phyloP scores from a whole-genome alignment of 2,113 vertebrate genomes.

The Picathartes gymnocephalus region DNA sequence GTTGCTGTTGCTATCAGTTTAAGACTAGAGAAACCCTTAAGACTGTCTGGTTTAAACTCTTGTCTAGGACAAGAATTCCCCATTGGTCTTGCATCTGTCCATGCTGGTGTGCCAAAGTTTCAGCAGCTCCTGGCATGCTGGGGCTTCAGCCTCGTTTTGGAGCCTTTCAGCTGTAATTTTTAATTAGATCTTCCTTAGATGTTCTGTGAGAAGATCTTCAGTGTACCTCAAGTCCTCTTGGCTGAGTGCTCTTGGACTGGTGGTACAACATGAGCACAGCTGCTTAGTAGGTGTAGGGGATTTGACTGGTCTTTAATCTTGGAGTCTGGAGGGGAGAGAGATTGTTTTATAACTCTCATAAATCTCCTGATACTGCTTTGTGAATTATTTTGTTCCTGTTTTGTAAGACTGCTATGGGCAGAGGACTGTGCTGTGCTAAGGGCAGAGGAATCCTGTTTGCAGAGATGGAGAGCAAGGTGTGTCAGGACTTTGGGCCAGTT shows the following conservation, averaged over 20 bases:
- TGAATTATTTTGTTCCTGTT: background rate
- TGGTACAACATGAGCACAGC: background rate
- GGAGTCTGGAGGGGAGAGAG: background rate
- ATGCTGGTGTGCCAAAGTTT: background rate
- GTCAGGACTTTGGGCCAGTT: background rate
- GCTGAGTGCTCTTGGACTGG: background rate
- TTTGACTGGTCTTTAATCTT: background rate
- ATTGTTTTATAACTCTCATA: background rate
- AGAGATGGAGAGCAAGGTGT: background rate
- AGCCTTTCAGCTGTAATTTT: background rate
- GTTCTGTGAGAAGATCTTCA: background rate
- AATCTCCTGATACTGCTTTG: background rate
- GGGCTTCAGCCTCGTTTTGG: background rate
- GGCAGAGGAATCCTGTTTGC: background rate
- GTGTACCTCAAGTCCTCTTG: background rate
- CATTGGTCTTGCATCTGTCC: accelerated
- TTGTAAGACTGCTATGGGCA: background rate
- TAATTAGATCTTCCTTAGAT: background rate
- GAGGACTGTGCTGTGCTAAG: background rate
- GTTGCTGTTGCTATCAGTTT: background rate
- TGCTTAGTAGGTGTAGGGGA: background rate
- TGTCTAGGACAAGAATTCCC: background rate
- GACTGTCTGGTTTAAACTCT: background rate
- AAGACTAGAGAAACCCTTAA: background rate
- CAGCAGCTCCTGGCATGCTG: background rate